A percentile compares a stretch with the other conserved stretches of the same genome.
phyloP scores from a whole-genome alignment of 2,888 invertebrate genomes.

The Meiosimyza platycephala region DNA sequence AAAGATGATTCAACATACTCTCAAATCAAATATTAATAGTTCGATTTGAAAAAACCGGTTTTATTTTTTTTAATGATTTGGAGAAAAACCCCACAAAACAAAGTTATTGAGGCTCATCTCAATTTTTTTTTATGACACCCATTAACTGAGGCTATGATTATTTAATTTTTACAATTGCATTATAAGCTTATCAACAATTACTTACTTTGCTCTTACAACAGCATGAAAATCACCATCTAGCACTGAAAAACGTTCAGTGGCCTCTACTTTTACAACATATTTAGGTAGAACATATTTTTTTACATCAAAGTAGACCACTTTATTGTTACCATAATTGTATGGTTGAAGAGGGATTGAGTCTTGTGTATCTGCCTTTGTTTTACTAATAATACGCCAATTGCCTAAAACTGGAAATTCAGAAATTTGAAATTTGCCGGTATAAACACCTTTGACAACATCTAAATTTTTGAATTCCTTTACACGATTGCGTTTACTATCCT shows the following conservation, averaged over 20 bases:
- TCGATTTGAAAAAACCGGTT: too few species aligned
- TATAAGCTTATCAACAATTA: slow-evolving; percentile 20
- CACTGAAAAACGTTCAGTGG: slow-evolving; percentile 85
- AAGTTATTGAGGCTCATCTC: too few species aligned
- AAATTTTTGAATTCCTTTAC: slow-evolving; percentile 84
- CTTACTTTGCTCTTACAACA: slow-evolving; percentile 70
- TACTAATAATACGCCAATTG: slow-evolving; percentile 76
- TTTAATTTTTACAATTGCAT: too few species aligned
- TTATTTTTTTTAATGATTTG: too few species aligned
- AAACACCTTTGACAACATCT: slow-evolving; percentile 67
- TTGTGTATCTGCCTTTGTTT: slow-evolving; percentile 41
- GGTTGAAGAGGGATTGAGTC: too few species aligned
- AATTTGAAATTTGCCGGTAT: slow-evolving; percentile 80
- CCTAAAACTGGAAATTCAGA: slow-evolving; percentile 86
- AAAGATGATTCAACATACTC: too few species aligned
- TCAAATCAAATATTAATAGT: too few species aligned
- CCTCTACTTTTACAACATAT: slow-evolving; percentile 86
- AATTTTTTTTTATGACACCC: too few species aligned
- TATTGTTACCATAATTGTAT: slow-evolving; percentile 38
- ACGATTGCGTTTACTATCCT: slow-evolving; percentile 82
- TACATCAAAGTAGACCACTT: slow-evolving; percentile 71
- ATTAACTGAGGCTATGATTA: too few species aligned
- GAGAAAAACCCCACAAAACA: too few species aligned
- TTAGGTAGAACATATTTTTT: slow-evolving; percentile 93
- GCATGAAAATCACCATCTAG: slow-evolving; percentile 83